These are phyloP conservation scores for Limonius californicus DNA, from an alignment of 1,140 invertebrate species.

Conservation along the genomic window DNA sequence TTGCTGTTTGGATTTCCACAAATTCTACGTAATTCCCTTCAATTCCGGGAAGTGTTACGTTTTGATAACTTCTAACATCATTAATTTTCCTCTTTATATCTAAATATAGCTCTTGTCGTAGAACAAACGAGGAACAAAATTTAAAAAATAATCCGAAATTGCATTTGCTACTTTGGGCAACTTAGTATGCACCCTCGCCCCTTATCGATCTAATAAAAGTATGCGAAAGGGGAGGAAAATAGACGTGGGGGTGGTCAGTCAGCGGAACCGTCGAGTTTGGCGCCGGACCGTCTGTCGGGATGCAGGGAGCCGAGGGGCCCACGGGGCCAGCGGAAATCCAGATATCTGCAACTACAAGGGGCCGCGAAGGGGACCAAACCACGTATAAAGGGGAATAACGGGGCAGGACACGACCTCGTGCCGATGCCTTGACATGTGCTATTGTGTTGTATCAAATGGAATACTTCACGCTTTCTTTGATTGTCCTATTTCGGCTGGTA, in stretches of 20 bases:
- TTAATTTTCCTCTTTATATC: no score
- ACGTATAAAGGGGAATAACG: neutral
- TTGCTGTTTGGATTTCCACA: no score
- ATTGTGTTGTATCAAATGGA: neutral
- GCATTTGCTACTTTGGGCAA: neutral
- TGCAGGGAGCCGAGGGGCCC: constrained; percentile 17
- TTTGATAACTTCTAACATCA: no score
- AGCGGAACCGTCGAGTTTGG: constrained; percentile 27
- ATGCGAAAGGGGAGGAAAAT: constrained; percentile 19
- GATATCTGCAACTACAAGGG: neutral
- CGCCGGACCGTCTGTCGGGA: constrained; percentile 9
- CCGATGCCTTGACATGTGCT: neutral
- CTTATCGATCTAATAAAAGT: constrained; percentile 30
- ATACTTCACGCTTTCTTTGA: neutral
- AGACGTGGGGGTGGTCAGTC: constrained; percentile 34
- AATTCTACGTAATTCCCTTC: no score
- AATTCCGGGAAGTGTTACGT: no score
- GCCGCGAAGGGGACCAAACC: neutral
- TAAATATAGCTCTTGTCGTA: no score
- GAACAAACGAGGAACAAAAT: no score
- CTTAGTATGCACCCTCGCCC: constrained; percentile 29
- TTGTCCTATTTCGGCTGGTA: neutral
- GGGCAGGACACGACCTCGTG: neutral
- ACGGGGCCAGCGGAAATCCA: neutral
- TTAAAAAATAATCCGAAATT: neutral